Evolutionary conservation across 2,888 invertebrate species (phyloP).

Genomic region (Ophioninae sp.): DNA sequence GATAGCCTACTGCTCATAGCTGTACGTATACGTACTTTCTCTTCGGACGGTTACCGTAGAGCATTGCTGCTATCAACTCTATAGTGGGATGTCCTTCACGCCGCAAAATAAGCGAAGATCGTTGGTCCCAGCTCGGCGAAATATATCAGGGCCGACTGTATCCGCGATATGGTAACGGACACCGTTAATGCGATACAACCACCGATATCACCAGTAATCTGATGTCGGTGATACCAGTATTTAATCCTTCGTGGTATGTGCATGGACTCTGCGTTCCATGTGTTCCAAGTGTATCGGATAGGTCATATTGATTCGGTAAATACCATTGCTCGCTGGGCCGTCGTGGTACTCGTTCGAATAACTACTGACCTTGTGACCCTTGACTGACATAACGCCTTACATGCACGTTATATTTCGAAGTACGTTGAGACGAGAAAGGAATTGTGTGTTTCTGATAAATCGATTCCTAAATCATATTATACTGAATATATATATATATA

Average conservation of each 20-base stretch:
- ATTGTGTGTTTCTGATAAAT: background rate
- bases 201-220: slow-evolving; percentile 66
- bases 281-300: slow-evolving; percentile 47
- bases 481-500: background rate
- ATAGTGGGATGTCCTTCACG: too few relatives aligned
- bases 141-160: slow-evolving; percentile 27
- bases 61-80: too few relatives aligned
- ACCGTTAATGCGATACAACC: slow-evolving; percentile 72
- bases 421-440: background rate
- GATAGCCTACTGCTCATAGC: too few relatives aligned
- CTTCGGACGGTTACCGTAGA: too few relatives aligned
- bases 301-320: slow-evolving; percentile 42
- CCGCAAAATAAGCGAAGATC: too few relatives aligned
- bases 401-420: background rate
- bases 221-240: slow-evolving; percentile 65
- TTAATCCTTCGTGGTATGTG: slow-evolving; percentile 19
- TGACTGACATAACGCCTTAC: background rate
- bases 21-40: too few relatives aligned
- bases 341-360: slow-evolving; percentile 5
- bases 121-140: too few relatives aligned
- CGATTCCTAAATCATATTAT: too few relatives aligned
- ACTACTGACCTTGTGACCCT: slow-evolving; percentile 31
- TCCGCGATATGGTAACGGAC: slow-evolving; percentile 67
- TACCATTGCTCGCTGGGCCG: slow-evolving; percentile 25
- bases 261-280: slow-evolving; percentile 38